Conservation (phyloP, 2,797 vertebrate species). For the Eulemur coronatus region DNA sequence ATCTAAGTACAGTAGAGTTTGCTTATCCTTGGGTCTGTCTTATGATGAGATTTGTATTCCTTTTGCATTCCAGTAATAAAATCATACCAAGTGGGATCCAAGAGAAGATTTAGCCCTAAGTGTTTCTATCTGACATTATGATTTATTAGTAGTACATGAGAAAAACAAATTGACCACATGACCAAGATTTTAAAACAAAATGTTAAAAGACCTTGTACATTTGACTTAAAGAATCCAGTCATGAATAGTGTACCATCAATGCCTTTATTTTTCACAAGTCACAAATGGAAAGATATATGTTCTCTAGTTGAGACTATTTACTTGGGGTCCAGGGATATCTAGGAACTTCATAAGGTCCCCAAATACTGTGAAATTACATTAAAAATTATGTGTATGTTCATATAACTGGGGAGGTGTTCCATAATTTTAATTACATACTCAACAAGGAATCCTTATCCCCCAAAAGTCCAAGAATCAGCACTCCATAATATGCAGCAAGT, state of each 20-base stretch:
- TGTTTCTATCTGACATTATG: neutral
- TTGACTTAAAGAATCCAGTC: neutral
- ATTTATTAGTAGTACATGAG: neutral
- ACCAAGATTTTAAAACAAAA: neutral
- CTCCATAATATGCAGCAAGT: neutral
- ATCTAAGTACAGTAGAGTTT: neutral
- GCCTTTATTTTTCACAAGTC: neutral
- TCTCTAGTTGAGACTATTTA: neutral
- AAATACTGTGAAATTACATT: neutral
- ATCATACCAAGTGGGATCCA: neutral
- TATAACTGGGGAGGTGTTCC: neutral
- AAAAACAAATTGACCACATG: neutral
- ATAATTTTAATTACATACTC: neutral
- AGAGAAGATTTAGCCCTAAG: neutral
- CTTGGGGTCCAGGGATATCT: neutral
- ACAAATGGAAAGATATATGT: neutral
- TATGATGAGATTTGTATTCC: neutral
- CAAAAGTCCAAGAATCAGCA: neutral
- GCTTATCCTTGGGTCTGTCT: neutral
- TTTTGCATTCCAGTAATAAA: slow-evolving; percentile 29
- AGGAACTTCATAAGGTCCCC: neutral
- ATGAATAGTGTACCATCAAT: neutral
- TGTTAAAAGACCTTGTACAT: neutral
- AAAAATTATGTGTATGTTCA: neutral
- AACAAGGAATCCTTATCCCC: neutral